phyloP scores from a whole-genome alignment of 1,140 invertebrate genomes.

The Diabrotica undecimpunctata region DNA sequence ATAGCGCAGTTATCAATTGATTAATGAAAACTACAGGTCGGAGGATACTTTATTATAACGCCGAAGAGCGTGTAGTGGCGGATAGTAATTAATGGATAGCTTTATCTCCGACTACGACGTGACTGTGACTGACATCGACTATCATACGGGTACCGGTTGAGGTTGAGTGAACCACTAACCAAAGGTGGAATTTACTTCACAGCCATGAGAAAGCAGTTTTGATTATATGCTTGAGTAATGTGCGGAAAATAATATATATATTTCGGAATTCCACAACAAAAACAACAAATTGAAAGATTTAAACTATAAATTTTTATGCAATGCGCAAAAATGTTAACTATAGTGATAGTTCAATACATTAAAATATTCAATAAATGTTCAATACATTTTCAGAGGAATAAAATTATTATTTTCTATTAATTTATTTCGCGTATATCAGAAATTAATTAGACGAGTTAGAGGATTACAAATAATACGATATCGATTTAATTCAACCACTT shows the following conservation, averaged over 20 bases:
- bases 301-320: background rate
- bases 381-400: background rate
- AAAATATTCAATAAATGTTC: too few species aligned
- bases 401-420: too few species aligned
- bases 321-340: too few species aligned
- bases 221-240: background rate
- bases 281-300: background rate
- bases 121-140: background rate
- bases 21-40: background rate
- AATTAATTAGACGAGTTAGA: too few species aligned
- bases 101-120: background rate
- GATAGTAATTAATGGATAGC: background rate
- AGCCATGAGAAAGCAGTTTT: slow-evolving; percentile 1
- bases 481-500: too few species aligned
- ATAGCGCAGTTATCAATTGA: background rate
- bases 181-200: slow-evolving; percentile 2
- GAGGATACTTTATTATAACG: too few species aligned
- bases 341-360: too few species aligned
- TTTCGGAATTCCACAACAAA: background rate
- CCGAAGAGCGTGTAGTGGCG: background rate
- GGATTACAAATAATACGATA: too few species aligned
- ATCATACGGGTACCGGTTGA: background rate
- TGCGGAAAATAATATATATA: background rate
- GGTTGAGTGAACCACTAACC: slow-evolving; percentile 1
- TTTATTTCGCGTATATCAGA: too few species aligned